Percentiles rank a stretch among this genome's conserved stretches.
Conservation (phyloP, 1,140 invertebrate genomes). For the Zophobas atratus region DNA sequence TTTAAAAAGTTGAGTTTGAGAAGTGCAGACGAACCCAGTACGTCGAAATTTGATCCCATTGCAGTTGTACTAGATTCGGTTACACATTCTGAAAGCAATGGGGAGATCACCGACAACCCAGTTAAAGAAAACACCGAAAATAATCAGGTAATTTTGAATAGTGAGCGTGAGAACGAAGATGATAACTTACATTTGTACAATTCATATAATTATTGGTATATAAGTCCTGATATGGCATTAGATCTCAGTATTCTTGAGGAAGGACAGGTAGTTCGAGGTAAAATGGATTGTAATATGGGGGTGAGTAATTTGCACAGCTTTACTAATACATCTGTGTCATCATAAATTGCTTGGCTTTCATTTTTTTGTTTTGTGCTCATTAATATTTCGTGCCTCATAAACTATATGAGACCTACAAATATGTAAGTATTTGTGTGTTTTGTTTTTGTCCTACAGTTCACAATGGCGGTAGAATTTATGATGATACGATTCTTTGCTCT, state of each 20-base stretch:
- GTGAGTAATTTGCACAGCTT: conserved; percentile 44
- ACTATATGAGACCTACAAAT: conserved; percentile 11
- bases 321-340: conserved; percentile 43
- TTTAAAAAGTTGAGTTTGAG: conserved; percentile 33
- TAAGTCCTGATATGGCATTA: conserved; percentile 69
- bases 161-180: conserved; percentile 54
- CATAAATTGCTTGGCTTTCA: conserved; percentile 46
- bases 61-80: conserved; percentile 7
- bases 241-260: conserved; percentile 67
- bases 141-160: conserved; percentile 47
- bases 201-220: conserved; percentile 71
- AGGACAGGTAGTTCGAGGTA: conserved; percentile 42
- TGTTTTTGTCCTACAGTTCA: conserved; percentile 10
- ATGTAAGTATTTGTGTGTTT: conserved; percentile 50
- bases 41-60: conserved; percentile 24
- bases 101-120: background rate
- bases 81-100: background rate
- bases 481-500: conserved; percentile 38
- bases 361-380: conserved; percentile 18
- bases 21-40: conserved; percentile 40
- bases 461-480: conserved; percentile 21
- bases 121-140: conserved; percentile 29
- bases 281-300: conserved; percentile 20
- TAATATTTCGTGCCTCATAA: conserved; percentile 24
- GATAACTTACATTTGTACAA: conserved; percentile 67